Evolutionary conservation across 2,113 vertebrate genomes (phyloP).

Genomic region (Neogale vison): DNA sequence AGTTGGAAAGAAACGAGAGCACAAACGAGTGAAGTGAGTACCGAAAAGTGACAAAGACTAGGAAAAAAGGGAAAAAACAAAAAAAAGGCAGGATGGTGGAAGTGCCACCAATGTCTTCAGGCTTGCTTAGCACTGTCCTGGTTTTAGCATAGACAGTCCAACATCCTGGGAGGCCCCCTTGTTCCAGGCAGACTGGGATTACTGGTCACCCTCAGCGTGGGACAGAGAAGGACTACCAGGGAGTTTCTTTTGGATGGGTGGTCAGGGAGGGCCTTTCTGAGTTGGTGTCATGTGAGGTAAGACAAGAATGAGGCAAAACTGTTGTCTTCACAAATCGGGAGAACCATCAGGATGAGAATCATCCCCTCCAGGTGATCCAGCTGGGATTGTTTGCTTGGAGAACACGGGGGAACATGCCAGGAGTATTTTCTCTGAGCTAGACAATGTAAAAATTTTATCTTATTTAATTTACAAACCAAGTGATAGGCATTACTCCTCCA

Average conservation of each 20-base stretch:
- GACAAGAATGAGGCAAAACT: neutral
- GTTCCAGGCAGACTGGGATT: neutral
- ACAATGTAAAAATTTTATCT: neutral
- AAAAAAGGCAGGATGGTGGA: neutral
- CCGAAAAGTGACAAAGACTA: neutral
- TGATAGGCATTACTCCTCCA: neutral
- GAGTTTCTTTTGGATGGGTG: neutral
- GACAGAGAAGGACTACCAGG: neutral
- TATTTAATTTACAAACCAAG: neutral
- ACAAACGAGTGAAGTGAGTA: neutral
- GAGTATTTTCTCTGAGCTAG: neutral
- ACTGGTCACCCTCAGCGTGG: neutral
- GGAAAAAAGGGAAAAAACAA: neutral
- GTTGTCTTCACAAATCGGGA: neutral
- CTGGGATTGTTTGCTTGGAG: neutral
- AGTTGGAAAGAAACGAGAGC: neutral
- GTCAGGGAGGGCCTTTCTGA: neutral
- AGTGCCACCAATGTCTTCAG: neutral
- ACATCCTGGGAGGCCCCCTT: neutral
- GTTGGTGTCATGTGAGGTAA: neutral
- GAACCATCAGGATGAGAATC: neutral
- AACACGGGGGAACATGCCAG: neutral
- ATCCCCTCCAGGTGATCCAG: neutral
- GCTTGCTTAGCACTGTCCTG: neutral
- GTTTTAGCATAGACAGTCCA: neutral